Base-by-base conservation (phyloP, 2,113 vertebrate species). In the Steatornis caripensis region DNA sequence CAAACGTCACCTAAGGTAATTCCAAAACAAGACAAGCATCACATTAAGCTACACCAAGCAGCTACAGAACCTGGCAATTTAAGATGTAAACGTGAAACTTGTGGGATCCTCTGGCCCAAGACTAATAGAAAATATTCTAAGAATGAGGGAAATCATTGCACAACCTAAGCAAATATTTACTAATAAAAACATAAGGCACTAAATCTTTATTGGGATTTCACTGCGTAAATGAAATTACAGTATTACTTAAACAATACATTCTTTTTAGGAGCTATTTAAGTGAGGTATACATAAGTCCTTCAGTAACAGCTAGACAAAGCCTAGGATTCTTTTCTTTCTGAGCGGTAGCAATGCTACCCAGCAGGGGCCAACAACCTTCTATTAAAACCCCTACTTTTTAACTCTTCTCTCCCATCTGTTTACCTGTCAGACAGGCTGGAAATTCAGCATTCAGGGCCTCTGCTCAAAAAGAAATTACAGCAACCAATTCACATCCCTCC, bases 111-210 rank as follows among this genome's bases (percentile, higher is more conserved):
- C 69, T 51, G 41, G 10, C 15, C 84, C 81, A 66, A 66, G 29
- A 91, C 30, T 32, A 93, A 77, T 21, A 86, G 14, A 62, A 93
- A 92, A 92, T 27, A 70, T 7, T 37, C 49, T 39, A 88, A 62
- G 32, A 96, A 55, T 30, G 22, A 74, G 12, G 60, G 5, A 80
- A 94, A 78, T n/a, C 46, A 78, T 43, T 71, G 85, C 29, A 75
- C 30, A 77, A n/a, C 30, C 36, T 84, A 89, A 69, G 43, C 15
- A 91, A 83, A 54, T 68, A 60, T 61, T 87, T 75, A 78, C 46
- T 78, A 88, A 84, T 60, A 94, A 89, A 88, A 93, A 48, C 11
- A 19, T 94, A 96, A 92, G 95, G 95, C 93, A 96, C 93, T 87
- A 92, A 54, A 51, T 86, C 32, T 74, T 88, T 62, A 76, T 34